Evolutionary conservation across 1,140 invertebrate genomes (phyloP), one percentile per base, ranked within the genome.

Genomic region (Pogonus chalceus): DNA sequence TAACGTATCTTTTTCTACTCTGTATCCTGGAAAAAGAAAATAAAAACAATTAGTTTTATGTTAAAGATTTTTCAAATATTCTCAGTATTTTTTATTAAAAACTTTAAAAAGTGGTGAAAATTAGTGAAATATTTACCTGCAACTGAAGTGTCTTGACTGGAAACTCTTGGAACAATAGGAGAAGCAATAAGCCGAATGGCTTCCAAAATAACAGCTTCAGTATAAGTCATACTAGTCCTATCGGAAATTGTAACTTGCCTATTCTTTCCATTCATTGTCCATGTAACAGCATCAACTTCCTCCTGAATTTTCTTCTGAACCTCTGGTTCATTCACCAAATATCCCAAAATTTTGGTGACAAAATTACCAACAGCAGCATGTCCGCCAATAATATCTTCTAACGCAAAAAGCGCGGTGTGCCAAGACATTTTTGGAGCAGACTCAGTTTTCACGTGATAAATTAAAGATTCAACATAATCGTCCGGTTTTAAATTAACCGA

Each of bases 121-220:
- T 20, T 2, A 50, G 12, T 20, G 20, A 57, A 14, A 22, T 16
- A 57, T 56, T 59, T 58, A 67, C 64, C 88, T 54, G 79, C 76
- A 37, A 94, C 79, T 0, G 77, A 74, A 7, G 83, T 83, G 55
- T 87, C 81, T 60, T 85, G 80, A 31, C 81, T 90, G 1, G 90
- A 85, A 0, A 92, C 87, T 64, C 93, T 89, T 0, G 91, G 91
- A 0, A 95, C 90, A 51, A 95, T 92, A 0, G 90, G 90, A 0
- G 90, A 93, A 0, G 88, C 84, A 1, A 88, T 84, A 49, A 85
- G 72, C 52, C 91, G 73, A 0, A 92, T 74, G 0, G 83, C 79
- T 72, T 95, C 91, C 43, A 83, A 73, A 20, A 93, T 78, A 0
- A 84, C 82, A 0, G 88, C 87, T 72, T 92, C 86, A 0, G 84